A percentile compares a stretch with the other conserved stretches of the same genome.
Conservation (phyloP, 2,888 invertebrate species). For the Drosophila kambysellisi region DNA sequence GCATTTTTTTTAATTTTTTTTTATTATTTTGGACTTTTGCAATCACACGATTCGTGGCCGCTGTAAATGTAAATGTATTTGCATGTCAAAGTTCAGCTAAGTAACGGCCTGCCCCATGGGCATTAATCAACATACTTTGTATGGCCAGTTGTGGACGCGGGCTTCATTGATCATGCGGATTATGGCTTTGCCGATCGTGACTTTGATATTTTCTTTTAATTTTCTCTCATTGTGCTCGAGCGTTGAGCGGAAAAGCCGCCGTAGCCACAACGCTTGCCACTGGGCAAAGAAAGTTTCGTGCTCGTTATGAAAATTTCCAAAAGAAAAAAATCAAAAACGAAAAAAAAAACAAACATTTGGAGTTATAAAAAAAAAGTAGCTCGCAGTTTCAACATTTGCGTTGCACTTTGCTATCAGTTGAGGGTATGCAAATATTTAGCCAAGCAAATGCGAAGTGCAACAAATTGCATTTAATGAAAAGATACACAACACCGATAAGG, state of each 20-base stretch:
- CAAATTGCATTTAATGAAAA: constrained; percentile 34
- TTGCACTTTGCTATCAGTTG: constrained; percentile 35
- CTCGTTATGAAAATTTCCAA: constrained; percentile 47
- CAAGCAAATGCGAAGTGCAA: constrained; percentile 11
- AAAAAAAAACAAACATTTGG: constrained; percentile 7
- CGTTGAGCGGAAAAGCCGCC: constrained; percentile 38
- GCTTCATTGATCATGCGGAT: constrained; percentile 70
- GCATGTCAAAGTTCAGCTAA: constrained; percentile 66
- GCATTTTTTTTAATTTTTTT: neutral
- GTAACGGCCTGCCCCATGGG: constrained; percentile 29
- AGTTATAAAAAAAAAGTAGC: constrained; percentile 8
- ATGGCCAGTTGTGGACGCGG: constrained; percentile 35
- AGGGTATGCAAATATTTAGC: constrained; percentile 1
- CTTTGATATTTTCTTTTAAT: constrained; percentile 74
- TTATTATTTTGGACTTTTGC: constrained; percentile 9
- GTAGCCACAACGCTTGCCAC: constrained; percentile 38
- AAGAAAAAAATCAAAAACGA: constrained; percentile 15
- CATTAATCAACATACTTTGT: constrained; percentile 68
- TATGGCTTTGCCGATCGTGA: constrained; percentile 71
- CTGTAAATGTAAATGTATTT: constrained; percentile 27
- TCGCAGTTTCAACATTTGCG: constrained; percentile 9
- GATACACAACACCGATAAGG: constrained; percentile 44
- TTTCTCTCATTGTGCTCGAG: constrained; percentile 62
- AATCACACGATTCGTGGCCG: constrained; percentile 35
- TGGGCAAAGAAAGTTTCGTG: constrained; percentile 67